Base-by-base conservation (phyloP, 2,888 invertebrate species). In the Leptopilina syphax region DNA sequence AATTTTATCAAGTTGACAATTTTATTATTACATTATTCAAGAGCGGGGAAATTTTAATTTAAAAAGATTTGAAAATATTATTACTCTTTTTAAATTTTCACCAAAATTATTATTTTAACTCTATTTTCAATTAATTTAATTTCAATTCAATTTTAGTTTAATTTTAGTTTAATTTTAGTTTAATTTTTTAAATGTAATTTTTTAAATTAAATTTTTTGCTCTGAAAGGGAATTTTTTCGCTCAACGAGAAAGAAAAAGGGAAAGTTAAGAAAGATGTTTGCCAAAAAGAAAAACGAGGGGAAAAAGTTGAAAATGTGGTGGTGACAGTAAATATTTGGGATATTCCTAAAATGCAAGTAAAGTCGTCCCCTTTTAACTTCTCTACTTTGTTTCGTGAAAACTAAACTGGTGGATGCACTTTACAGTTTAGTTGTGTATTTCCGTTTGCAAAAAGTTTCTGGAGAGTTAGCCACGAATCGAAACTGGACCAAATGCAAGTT, bases 401-500 rank as follows among this genome's bases (percentile, higher is more conserved):
- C 34, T 54, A 57, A 73, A 57, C 73, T 73, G 57, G 34, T 73
- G 54, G 73, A 73, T 73, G 73, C 73, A 73, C 73, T 73, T 34
- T 57, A 54, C 41, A 73, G 73, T 73, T 44, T 44, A 44, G 44
- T 70, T 54, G 50, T 27, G n/a, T 34, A 54, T 73, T 73, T 73
- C 73, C 57, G 54, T 2, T 6, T 9, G 57, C 34, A 73, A 73
- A 73, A 73, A 73, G 73, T 73, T 73, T 73, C 34, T 27, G 27
- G n/a, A 57, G 34, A 73, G 73, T 73, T 73, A 34, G 34, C 73
- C 73, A 34, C 54, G 73, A 73, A 57, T 57, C 73, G 57, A 73
- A 73, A 73, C 54, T 73, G 73, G 73, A 73, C 57, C 73, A 73
- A 73, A 73, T 57, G 73, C 73, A 73, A 73, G 73, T 73, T 57